Base-by-base conservation (phyloP, 2,888 invertebrate species). In the Cryptus viduatorius region DNA sequence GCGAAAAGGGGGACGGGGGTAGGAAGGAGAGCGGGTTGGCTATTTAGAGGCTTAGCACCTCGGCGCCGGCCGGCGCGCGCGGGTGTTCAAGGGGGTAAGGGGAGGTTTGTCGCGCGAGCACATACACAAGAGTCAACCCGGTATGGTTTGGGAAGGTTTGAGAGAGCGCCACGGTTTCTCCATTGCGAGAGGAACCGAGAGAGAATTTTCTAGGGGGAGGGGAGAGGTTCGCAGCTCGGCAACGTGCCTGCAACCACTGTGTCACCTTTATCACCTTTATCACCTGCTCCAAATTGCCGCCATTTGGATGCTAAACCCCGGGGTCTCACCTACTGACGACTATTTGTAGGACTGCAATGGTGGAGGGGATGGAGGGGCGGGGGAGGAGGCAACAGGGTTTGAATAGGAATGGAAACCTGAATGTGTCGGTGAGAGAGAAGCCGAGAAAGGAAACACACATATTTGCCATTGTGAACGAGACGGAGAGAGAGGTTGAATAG, bases 251-350 rank as follows among this genome's bases (percentile, higher is more conserved):
- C 91, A 90, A 92, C 92, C 92, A 90, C 92, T 90, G 90, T 86
- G 92, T 92, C 93, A 93, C 92, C 93, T 93, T 93, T 93, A 93
- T 93, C 92, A 92, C 93, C 93, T 93, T 93, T 93, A 93, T 93
- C 93, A 92, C 93, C 93, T 92, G 91, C 91, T 92, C 92, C 93
- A 93, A 93, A 93, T 93, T 93, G 93, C 92, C 91, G 87, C 93
- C 92, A 93, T 93, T 93, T 93, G 91, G 91, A 93, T 93, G 93
- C 91, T 93, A 93, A 93, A 91, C 91, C 91, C 90, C 88, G 81
- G 89, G 89, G 90, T 91, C 91, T 90, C 92, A 89, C 90, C 90
- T 89, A 88, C 91, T 91, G 90, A 91, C 91, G 90, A 92, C 91
- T 92, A 91, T 92, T 92, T 90, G 92, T 89, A 90, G 90, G 87